A percentile compares a stretch with the other conserved stretches of the same genome.
Evolutionary conservation across 2,797 vertebrate genomes (phyloP).

Genomic region (Thunnus albacares): DNA sequence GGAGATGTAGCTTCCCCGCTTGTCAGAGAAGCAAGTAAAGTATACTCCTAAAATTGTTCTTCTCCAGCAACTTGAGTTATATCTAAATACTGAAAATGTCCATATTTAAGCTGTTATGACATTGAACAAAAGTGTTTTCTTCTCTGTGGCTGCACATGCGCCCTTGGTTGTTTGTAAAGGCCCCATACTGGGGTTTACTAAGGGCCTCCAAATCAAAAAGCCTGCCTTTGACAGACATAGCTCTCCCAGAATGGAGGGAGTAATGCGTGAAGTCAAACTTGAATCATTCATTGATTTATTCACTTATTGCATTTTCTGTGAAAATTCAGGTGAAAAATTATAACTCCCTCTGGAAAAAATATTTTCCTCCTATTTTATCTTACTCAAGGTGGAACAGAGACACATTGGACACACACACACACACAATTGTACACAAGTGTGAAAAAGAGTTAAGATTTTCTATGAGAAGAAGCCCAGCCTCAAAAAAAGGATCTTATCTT

Average conservation of each 20-base stretch:
- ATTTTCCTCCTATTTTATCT: background rate
- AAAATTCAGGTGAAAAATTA: background rate
- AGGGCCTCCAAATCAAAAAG: background rate
- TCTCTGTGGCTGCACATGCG: background rate
- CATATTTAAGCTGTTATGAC: background rate
- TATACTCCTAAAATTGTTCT: background rate
- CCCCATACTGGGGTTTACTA: background rate
- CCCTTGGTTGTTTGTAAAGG: background rate
- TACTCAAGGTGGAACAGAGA: conserved; percentile 9
- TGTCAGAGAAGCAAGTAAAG: background rate
- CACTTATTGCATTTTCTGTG: background rate
- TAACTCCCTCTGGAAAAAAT: background rate
- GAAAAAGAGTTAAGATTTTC: conserved; percentile 3
- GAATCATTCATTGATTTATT: conserved; percentile 1
- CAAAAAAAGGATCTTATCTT: conserved; percentile 16
- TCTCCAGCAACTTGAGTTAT: background rate
- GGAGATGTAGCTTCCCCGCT: too few species aligned
- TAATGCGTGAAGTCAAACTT: background rate
- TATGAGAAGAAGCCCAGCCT: background rate
- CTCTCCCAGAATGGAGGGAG: background rate
- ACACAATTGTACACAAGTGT: background rate
- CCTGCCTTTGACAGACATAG: background rate
- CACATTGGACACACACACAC: background rate
- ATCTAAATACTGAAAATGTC: background rate
- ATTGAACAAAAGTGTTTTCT: background rate